Evolutionary conservation across 2,113 vertebrate species (phyloP), one percentile per base, ranked within the genome.

Genomic region (Campylomormyrus tamandua): DNA sequence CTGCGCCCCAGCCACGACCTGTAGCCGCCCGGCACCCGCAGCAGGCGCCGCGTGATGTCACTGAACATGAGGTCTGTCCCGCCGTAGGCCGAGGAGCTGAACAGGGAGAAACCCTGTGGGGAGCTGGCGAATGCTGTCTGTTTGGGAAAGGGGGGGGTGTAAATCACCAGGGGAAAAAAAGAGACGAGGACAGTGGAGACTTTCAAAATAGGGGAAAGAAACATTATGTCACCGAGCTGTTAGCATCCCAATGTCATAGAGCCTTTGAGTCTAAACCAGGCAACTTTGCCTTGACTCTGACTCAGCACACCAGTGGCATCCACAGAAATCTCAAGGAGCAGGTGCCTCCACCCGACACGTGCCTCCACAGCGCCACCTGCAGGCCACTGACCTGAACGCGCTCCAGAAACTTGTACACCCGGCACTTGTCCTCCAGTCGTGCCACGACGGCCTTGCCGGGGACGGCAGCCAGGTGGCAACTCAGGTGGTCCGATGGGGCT

Each of bases 391-490:
- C 96, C 95, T 96, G 95, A 90, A 96, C 91, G 35, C 95, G 95
- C 88, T 96, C 95, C 93, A 96, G 94, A 90, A 91, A 96, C 92
- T 96, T 96, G 95, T 95, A 96, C 91, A 96, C 94, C 0, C 96
- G 93, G 80, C 96, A 96, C 90, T 96, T 96, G 91, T 96, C 94
- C 92, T 95, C 94, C 89, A 92, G 49, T 39, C 96, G 96, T 87
- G 96, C 96, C 92, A 96, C 96, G 89, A 96, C 95, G 4, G 94
- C 96, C 11, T 95, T 96, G 35, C 94, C 89, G 0, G 96, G 96
- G 80, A 96, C 96, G 0, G 93, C 93, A 5, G 96, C 96, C 93
- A 96, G 94, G 93, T 96, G 96, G 90, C 96, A 96, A 11, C 21
- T 92, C 13, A 91, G 74, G 77, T 94, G 92, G 52, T 96, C 94